phyloP scores from a whole-genome alignment of 2,113 vertebrate species.

The Rhinichthys klamathensis region DNA sequence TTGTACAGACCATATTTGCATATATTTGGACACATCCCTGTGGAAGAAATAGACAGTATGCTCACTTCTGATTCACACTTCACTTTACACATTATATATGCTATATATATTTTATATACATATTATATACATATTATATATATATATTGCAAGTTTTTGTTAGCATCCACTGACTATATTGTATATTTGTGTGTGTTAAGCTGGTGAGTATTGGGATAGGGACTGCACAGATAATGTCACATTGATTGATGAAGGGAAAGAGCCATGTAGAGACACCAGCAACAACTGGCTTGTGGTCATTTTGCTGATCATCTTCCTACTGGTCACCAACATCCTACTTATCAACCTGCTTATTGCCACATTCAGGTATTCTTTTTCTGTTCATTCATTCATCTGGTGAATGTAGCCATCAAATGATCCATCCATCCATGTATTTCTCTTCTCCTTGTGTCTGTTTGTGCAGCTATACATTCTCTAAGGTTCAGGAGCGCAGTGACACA shows the following conservation, averaged over 20 bases:
- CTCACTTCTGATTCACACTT: conserved; percentile 12
- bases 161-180: not conserved
- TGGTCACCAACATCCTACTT: conserved; percentile 90
- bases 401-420: not conserved
- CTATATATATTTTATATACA: too few species aligned
- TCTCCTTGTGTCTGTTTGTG: conserved; percentile 8
- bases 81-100: not conserved
- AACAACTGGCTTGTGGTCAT: conserved; percentile 91
- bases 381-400: not conserved
- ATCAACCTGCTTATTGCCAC: conserved; percentile 91
- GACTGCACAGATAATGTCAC: conserved; percentile 78
- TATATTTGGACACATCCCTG: conserved; percentile 90
- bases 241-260: conserved; percentile 60
- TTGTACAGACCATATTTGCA: conserved; percentile 90
- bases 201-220: conserved; percentile 63
- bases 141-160: conserved; percentile 14
- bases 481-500: conserved; percentile 87
- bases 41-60: conserved; percentile 87
- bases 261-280: conserved; percentile 77
- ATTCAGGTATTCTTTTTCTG: conserved; percentile 81
- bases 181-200: conserved; percentile 63
- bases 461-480: conserved; percentile 87
- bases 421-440: not conserved
- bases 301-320: conserved; percentile 84
- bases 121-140: too few species aligned